phyloP scores from a whole-genome alignment of 2,113 vertebrate species.

The Haemorhous mexicanus region DNA sequence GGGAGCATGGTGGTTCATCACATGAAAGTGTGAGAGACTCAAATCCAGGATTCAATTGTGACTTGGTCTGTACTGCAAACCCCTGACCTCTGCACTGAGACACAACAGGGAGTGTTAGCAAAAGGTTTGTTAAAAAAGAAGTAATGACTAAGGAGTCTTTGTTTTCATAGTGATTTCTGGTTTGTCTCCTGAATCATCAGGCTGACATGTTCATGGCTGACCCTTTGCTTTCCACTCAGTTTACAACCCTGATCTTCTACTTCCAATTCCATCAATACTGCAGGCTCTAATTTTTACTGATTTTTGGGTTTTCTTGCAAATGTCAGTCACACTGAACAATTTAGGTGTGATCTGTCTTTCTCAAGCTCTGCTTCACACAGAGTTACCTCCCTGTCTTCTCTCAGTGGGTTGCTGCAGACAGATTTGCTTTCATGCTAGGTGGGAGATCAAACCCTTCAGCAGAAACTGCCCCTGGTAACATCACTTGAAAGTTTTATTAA shows the following conservation, averaged over 20 bases:
- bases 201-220: neutral
- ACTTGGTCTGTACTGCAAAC: neutral
- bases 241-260: neutral
- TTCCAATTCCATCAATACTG: neutral
- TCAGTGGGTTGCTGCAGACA: neutral
- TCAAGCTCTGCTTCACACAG: neutral
- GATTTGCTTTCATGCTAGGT: neutral
- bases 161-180: neutral
- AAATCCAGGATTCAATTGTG: neutral
- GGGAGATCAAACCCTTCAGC: neutral
- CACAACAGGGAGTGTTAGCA: neutral
- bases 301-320: neutral
- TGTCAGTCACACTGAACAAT: neutral
- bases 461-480: neutral
- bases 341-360: neutral
- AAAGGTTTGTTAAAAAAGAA: neutral
- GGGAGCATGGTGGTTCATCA: neutral
- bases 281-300: neutral
- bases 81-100: neutral
- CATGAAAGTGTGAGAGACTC: rapidly evolving
- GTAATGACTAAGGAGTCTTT: rapidly evolving
- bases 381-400: neutral
- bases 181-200: neutral
- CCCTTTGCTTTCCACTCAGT: neutral
- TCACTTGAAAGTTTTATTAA: constrained; percentile 9